Percentiles rank a stretch among this genome's conserved stretches.
Evolutionary conservation across 2,113 vertebrate genomes (phyloP).

Genomic region (Petroica traversi): DNA sequence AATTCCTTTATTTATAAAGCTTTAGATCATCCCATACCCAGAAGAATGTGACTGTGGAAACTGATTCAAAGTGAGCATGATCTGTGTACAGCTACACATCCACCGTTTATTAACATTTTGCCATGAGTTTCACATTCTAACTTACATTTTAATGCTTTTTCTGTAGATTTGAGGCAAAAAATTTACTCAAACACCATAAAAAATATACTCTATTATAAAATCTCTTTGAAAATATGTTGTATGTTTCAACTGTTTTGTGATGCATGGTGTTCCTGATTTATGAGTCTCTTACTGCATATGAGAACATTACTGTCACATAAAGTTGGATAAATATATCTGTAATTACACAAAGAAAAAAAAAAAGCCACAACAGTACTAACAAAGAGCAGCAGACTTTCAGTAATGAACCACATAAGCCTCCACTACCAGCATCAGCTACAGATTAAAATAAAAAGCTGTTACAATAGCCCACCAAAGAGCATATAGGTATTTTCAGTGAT

Average conservation of each 20-base stretch:
- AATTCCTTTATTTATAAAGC: neutral
- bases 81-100: neutral
- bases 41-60: neutral
- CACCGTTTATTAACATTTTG: neutral
- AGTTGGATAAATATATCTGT: neutral
- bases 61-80: neutral
- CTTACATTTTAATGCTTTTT: neutral
- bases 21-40: neutral
- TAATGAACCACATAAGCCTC: accelerated
- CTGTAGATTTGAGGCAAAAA: neutral
- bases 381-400: neutral
- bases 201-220: neutral
- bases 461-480: neutral
- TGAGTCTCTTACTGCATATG: neutral
- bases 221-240: neutral
- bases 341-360: neutral
- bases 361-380: neutral
- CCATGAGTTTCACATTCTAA: neutral
- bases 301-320: neutral
- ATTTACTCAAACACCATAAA: neutral
- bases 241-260: neutral
- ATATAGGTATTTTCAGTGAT: neutral
- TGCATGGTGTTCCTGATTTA: neutral
- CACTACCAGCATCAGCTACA: neutral
- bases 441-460: neutral